A percentile compares a stretch with the other conserved stretches of the same genome.
Evolutionary conservation across 2,888 invertebrate genomes (phyloP).

Genomic region (Watsonalla binaria): DNA sequence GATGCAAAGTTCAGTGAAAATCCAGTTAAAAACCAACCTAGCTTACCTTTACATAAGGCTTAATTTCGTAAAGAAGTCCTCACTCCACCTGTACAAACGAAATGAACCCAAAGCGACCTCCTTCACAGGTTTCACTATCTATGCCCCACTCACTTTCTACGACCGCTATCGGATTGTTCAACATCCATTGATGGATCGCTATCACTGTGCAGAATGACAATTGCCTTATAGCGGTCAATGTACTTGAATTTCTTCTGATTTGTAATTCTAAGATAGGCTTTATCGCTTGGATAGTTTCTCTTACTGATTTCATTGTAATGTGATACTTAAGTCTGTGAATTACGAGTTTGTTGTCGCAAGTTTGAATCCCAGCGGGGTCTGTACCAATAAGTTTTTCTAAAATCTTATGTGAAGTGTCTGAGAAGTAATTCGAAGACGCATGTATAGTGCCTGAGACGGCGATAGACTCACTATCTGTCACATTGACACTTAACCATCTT

Average conservation of each 20-base stretch:
- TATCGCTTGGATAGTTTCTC: not conserved
- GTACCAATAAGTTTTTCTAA: too few relatives aligned
- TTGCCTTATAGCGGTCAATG: not conserved
- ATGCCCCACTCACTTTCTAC: conserved; percentile 32
- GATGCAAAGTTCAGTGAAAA: too few relatives aligned
- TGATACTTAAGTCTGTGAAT: not conserved
- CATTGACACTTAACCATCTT: too few relatives aligned
- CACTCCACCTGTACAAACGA: not conserved
- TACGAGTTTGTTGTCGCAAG: too few relatives aligned
- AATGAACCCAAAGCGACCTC: not conserved
- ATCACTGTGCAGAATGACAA: not conserved
- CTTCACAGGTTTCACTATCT: conserved; percentile 34
- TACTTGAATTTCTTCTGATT: not conserved
- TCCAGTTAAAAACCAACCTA: too few relatives aligned
- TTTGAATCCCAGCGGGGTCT: too few relatives aligned
- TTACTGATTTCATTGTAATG: not conserved
- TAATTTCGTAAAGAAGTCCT: not conserved
- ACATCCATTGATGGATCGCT: not conserved
- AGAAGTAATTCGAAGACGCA: too few relatives aligned
- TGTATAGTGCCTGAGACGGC: too few relatives aligned
- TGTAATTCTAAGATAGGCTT: not conserved
- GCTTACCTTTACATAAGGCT: not conserved
- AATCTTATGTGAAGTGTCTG: too few relatives aligned
- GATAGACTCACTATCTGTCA: too few relatives aligned
- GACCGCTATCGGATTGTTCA: not conserved